Evolutionary conservation across 53 echinoderm and acorn worm species (phyloP), one percentile per base, ranked within the genome.

Genomic region (Paracentrotus lividus): DNA sequence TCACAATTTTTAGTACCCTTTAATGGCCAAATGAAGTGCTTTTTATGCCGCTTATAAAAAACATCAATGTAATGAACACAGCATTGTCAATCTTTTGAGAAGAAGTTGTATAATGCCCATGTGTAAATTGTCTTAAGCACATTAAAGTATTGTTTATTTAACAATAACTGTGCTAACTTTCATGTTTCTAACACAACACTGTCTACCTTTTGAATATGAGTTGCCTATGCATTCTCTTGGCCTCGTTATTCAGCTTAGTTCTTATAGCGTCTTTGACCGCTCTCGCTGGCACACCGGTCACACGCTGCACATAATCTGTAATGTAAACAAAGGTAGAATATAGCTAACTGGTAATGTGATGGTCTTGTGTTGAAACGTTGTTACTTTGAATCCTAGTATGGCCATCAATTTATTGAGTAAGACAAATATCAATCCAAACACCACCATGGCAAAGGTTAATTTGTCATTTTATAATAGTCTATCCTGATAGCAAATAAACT

Each of bases 161-260:
- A 57, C 16, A 1, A 20, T 13, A 85, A 45, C 49, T 18, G 32
- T 85, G 24, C n/a, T n/a, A 49, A 49, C 29, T 49, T 85, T 44
- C 5, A 72, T 15, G 40, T 20, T 67, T 67, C 26, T 45, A 44
- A n/a, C 24, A 12, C 24, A 81, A 26, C 20, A n/a, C 81, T 81
- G 20, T 81, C 81, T 89, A 92, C 92, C 92, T 92, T 78, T 92
- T 92, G 81, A 92, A 92, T n/a, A 92, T 92, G 42, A 78, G 58
- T 29, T 92, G 92, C 26, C 92, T 49, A 23, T 92, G 92, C 77
- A 92, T 92, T 42, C 92, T 38, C 58, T 92, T 92, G 7, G 92
- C 92, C 58, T 92, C 92, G 29, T 92, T 92, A 56, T 92, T 92
- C n/a, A 92, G 81, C 43, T 92, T 92, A 8, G 92, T 92, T 21